phyloP scores from a whole-genome alignment of 2,888 invertebrate species.

The Cosmopolites sordidus region DNA sequence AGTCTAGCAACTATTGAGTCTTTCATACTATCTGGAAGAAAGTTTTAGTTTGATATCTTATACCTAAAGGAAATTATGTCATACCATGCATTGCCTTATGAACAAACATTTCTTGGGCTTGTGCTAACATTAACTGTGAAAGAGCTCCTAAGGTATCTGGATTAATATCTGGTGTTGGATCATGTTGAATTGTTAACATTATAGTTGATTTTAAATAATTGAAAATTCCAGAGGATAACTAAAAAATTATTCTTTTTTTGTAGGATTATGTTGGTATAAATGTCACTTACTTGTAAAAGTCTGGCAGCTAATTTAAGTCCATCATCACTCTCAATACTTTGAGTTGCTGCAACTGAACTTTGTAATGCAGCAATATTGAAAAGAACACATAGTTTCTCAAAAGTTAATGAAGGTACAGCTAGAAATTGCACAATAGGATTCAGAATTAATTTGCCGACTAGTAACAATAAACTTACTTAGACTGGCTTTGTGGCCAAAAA shows the following conservation, averaged over 20 bases:
- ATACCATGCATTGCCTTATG: conserved; percentile 87
- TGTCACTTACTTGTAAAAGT: conserved; percentile 69
- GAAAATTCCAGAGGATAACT: conserved; percentile 90
- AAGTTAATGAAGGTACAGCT: conserved; percentile 86
- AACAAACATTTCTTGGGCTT: conserved; percentile 96
- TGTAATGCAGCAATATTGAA: conserved; percentile 96
- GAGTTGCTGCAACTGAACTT: conserved; percentile 79
- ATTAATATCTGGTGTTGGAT: conserved; percentile 92
- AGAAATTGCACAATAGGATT: conserved; percentile 22
- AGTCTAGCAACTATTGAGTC: conserved; percentile 88
- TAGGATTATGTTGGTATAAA: not conserved
- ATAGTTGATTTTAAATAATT: conserved; percentile 76
- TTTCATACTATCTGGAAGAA: conserved; percentile 84
- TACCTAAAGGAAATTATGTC: too few species aligned
- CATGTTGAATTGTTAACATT: conserved; percentile 81
- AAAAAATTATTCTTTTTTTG: too few species aligned
- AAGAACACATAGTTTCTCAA: conserved; percentile 90
- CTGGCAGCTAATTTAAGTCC: conserved; percentile 90
- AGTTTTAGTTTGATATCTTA: too few species aligned
- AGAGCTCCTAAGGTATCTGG: conserved; percentile 88
- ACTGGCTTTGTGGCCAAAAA: conserved; percentile 89
- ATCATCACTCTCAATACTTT: conserved; percentile 86
- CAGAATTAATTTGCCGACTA: not conserved
- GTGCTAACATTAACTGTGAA: conserved; percentile 88
- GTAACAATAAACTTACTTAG: conserved; percentile 64